These are phyloP conservation scores for Drosophila pullipes DNA, from an alignment of 2,888 invertebrate species.

Conservation along the genomic window DNA sequence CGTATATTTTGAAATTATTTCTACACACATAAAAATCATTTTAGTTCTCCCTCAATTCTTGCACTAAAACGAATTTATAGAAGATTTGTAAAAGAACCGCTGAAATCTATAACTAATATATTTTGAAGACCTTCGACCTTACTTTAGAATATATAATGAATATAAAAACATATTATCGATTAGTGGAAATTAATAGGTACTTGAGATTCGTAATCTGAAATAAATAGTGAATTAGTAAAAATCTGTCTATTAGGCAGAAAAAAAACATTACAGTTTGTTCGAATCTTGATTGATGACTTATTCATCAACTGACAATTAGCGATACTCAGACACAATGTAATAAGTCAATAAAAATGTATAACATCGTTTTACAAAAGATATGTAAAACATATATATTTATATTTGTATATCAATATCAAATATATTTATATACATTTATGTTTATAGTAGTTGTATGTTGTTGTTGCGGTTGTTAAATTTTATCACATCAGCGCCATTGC, in stretches of 20 bases:
- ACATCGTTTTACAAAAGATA: not conserved
- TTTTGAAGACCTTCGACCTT: not conserved
- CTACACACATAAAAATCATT: not conserved
- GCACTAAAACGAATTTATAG: not conserved
- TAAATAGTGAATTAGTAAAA: not conserved
- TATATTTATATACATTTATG: not conserved
- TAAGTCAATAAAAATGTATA: slow-evolving; percentile 1
- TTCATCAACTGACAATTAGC: slow-evolving; percentile 25
- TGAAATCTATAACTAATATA: not conserved
- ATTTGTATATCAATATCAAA: not conserved
- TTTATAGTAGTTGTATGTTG: slow-evolving; percentile 1
- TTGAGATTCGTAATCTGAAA: not conserved
- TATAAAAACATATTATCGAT: not conserved
- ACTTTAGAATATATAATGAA: not conserved
- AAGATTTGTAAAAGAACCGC: not conserved
- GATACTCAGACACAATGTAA: slow-evolving; percentile 10
- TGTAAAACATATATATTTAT: not conserved
- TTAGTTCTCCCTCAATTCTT: not conserved
- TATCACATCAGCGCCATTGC: slow-evolving; percentile 52
- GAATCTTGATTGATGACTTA: not conserved
- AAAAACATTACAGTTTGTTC: not conserved
- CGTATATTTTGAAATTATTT: not conserved
- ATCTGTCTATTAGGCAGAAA: not conserved
- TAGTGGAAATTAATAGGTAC: not conserved
- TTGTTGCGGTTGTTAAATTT: slow-evolving; percentile 15